Conservation (phyloP, 2,888 invertebrate species). For the Incurvaria masculella region DNA sequence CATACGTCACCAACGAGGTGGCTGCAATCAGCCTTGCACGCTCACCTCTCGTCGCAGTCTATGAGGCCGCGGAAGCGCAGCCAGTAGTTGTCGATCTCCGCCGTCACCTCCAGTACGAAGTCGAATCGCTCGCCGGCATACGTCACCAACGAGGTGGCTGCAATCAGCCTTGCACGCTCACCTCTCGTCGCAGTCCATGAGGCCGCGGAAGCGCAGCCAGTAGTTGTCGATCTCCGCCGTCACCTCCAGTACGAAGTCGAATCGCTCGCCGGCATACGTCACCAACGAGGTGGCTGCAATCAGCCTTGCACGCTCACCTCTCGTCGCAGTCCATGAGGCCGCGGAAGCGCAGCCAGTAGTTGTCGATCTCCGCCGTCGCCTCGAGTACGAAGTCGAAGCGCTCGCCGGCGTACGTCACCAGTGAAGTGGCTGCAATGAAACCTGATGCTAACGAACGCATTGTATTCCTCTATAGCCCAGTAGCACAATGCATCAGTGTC, state of each 20-base stretch:
- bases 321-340: constrained; percentile 88
- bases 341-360: constrained; percentile 78
- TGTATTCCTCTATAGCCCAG: background rate
- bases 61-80: constrained; percentile 69
- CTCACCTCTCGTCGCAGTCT: constrained; percentile 72
- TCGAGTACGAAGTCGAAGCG: constrained; percentile 78
- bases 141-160: constrained; percentile 59
- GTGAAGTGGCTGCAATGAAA: constrained; percentile 45
- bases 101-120: background rate
- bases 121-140: constrained; percentile 83
- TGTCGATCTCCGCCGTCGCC: constrained; percentile 66
- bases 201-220: constrained; percentile 67
- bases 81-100: constrained; percentile 59
- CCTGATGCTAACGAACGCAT: constrained; percentile 11
- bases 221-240: constrained; percentile 56
- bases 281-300: constrained; percentile 59
- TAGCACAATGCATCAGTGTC: too few relatives aligned
- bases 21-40: constrained; percentile 39
- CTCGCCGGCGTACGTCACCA: constrained; percentile 76
- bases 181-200: constrained; percentile 74
- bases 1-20: constrained; percentile 67
- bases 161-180: too few relatives aligned
- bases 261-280: constrained; percentile 75
- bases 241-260: constrained; percentile 23
- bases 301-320: constrained; percentile 31